phyloP scores from a whole-genome alignment of 2,113 vertebrate genomes.

The Meles meles region DNA sequence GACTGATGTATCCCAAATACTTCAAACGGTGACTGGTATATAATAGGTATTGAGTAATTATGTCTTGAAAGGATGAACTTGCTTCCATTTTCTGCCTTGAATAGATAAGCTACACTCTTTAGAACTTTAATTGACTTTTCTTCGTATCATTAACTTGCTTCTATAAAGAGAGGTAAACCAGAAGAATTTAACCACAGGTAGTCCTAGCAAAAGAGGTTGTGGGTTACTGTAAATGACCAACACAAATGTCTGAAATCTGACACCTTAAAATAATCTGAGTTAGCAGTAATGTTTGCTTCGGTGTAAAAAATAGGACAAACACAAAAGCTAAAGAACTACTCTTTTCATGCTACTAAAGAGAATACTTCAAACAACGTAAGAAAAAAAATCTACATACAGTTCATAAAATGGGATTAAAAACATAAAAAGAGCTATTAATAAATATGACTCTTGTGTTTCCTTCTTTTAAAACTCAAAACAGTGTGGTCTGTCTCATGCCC shows the following conservation, averaged over 20 bases:
- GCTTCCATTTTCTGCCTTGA: neutral
- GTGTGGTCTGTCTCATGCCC: constrained; percentile 3
- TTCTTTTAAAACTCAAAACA: constrained; percentile 61
- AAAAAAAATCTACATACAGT: constrained; percentile 21
- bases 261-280: constrained; percentile 45
- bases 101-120: neutral
- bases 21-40: neutral
- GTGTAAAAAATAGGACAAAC: constrained; percentile 44
- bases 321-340: constrained; percentile 22
- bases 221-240: neutral
- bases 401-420: constrained; percentile 64
- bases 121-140: neutral
- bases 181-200: constrained; percentile 62
- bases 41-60: neutral
- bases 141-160: constrained; percentile 34
- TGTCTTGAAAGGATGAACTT: neutral
- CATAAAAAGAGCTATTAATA: constrained; percentile 67
- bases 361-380: constrained; percentile 38
- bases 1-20: neutral
- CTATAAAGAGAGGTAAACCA: constrained; percentile 64
- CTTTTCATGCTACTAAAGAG: constrained; percentile 37
- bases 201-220: neutral
- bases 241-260: constrained; percentile 33
- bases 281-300: constrained; percentile 46
- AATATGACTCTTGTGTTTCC: constrained; percentile 53